These are phyloP conservation scores for Hofmannophila pseudospretella DNA, from an alignment of 2,888 invertebrate genomes.

Conservation along the genomic window DNA sequence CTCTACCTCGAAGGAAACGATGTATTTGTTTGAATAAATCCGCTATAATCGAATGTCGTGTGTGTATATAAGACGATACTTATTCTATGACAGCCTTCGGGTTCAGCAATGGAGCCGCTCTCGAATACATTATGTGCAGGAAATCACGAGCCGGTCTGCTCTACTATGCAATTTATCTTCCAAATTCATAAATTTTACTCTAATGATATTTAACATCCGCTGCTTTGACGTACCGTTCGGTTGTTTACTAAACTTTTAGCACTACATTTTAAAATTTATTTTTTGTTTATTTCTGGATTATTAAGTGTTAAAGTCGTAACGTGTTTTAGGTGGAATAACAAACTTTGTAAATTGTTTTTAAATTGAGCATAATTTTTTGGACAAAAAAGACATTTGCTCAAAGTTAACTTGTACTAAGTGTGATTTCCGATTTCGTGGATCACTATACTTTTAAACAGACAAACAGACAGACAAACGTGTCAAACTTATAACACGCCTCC, in stretches of 20 bases:
- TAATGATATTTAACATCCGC: constrained; percentile 69
- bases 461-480: too few species aligned
- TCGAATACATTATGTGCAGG: constrained; percentile 72
- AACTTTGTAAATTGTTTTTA: neutral
- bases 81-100: constrained; percentile 62
- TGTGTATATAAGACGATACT: constrained; percentile 32
- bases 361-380: neutral
- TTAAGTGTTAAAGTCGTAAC: too few species aligned
- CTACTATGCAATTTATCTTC: constrained; percentile 70
- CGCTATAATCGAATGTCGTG: constrained; percentile 18
- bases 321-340: too few species aligned
- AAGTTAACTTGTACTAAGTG: too few species aligned
- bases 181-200: constrained; percentile 68
- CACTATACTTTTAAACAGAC: too few species aligned
- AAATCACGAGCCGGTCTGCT: constrained; percentile 67
- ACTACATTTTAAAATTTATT: too few species aligned
- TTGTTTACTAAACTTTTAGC: constrained; percentile 10
- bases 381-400: too few species aligned
- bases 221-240: constrained; percentile 34
- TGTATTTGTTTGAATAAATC: neutral
- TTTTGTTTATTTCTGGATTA: too few species aligned
- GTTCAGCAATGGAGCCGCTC: constrained; percentile 32
- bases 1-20: too few species aligned
- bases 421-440: too few species aligned
- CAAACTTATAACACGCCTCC: too few species aligned